phyloP scores from a whole-genome alignment of 2,888 invertebrate species.

The Chaetogeoica ovagalla region DNA sequence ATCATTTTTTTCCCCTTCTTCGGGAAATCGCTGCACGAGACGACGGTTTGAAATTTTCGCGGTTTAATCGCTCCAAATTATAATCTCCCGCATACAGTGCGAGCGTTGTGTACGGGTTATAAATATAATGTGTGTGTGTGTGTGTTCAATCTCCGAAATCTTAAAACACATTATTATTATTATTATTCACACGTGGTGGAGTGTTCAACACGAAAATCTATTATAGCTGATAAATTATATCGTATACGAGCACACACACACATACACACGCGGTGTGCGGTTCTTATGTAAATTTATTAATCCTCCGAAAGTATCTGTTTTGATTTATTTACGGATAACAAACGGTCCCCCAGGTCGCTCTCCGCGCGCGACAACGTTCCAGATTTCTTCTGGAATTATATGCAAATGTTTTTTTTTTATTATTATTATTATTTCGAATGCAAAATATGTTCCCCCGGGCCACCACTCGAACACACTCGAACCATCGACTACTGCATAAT shows the following conservation, averaged over 20 bases:
- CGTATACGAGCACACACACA: background rate
- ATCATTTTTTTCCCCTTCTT: background rate
- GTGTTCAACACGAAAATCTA: slow-evolving; percentile 34
- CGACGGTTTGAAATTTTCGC: background rate
- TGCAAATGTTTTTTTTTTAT: slow-evolving; percentile 45
- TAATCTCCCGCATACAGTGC: background rate
- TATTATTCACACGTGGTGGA: background rate
- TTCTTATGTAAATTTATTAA: slow-evolving; percentile 52
- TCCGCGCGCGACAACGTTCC: slow-evolving; percentile 20
- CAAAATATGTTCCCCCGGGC: slow-evolving; percentile 52
- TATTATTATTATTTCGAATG: slow-evolving; percentile 16
- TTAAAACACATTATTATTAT: background rate
- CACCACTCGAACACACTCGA: slow-evolving; percentile 50
- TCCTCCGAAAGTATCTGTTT: slow-evolving; percentile 52
- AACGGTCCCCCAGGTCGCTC: slow-evolving; percentile 44
- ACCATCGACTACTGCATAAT: slow-evolving; percentile 51
- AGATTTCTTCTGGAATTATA: slow-evolving; percentile 49
- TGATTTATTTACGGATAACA: slow-evolving; percentile 53
- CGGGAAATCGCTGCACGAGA: background rate
- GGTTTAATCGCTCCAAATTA: background rate
- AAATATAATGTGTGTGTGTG: too few species aligned
- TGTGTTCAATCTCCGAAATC: slow-evolving; percentile 2
- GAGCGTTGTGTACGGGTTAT: slow-evolving; percentile 13
- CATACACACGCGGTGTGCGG: slow-evolving; percentile 1
- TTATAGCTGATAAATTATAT: slow-evolving; percentile 44